Evolutionary conservation across 2,797 vertebrate genomes (phyloP), one percentile per base, ranked within the genome.

Genomic region (Microctenopoma stevenorrisi): DNA sequence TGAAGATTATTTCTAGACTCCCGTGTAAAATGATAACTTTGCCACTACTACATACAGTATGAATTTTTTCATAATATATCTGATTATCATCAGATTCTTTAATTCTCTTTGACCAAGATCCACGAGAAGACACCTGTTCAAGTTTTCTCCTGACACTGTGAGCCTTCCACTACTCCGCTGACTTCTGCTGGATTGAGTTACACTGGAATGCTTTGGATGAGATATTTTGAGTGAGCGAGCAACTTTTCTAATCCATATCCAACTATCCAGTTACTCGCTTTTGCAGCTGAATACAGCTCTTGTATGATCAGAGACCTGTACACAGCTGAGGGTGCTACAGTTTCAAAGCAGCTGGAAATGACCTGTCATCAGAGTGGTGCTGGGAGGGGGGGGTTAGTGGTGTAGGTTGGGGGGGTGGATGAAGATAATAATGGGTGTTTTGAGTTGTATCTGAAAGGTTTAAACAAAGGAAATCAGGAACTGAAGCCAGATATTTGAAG

Each of bases 281-380:
- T 88, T 76, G 13, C 66, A 25, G 52, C 59, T 88, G 89, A 92
- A 91, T 87, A 56, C 73, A 56, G 76, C 64, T 88, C 86, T 83
- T 92, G 86, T 86, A 66, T 90, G 87, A 91, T 87, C 83, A 77
- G 80, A 86, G 85, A 82, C 72, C 42, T 40, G 54, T n/a, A 69
- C 81, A 79, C 85, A 87, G 86, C 85, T 88, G 84, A 87, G 80
- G 46, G 73, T 48, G 73, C 86, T 91, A 72, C 79, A 76, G 86
- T 93, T 93, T 92, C 88, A 93, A 88, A 88, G 88, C 81, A 75
- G 78, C 82, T 88, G 86, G 89, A 93, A 91, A 78, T 61, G 18
- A 79, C 71, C 84, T 91, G 88, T 93, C 90, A 90, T 84, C 88
- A 64, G 64, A 46, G 46, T 12, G 40, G 13, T 42, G 40, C 12